Conservation (phyloP, 2,888 invertebrate species). For the Cerceris rybyensis region DNA sequence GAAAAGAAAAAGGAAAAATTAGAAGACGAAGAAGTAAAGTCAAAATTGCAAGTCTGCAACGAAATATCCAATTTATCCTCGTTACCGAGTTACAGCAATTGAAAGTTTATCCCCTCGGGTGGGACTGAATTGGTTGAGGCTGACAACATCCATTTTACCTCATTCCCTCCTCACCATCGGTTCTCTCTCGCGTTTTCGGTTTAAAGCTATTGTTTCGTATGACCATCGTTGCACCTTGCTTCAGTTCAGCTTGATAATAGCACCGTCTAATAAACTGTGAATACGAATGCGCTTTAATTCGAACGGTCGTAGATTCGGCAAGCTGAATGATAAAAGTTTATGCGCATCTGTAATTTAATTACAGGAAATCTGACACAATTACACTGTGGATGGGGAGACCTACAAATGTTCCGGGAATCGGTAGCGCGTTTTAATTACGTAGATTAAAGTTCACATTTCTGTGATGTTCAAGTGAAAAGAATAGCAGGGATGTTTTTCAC, state of each 20-base stretch:
- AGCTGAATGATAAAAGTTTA: background rate
- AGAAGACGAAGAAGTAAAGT: slow-evolving; percentile 8
- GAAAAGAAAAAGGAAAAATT: slow-evolving; percentile 10
- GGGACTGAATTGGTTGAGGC: slow-evolving; percentile 33
- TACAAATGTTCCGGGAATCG: no score
- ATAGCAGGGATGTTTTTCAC: no score
- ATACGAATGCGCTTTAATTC: background rate
- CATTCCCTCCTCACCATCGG: slow-evolving; percentile 14
- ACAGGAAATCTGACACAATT: no score
- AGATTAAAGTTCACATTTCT: no score
- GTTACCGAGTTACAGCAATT: slow-evolving; percentile 58
- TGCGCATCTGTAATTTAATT: no score
- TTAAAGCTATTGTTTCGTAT: slow-evolving; percentile 5
- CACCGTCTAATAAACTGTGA: background rate
- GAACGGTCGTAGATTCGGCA: background rate
- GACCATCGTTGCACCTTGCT: slow-evolving; percentile 5
- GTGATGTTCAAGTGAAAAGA: no score
- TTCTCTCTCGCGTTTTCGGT: slow-evolving; percentile 20
- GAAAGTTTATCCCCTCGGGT: slow-evolving; percentile 55
- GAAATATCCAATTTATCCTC: slow-evolving; percentile 59
- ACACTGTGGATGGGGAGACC: no score
- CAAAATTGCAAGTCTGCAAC: slow-evolving; percentile 40
- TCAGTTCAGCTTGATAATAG: background rate
- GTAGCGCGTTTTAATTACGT: no score
- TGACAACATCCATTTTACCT: slow-evolving; percentile 43